Evolutionary conservation across 2,797 vertebrate genomes (phyloP).

Genomic region (Phataginus tricuspis): DNA sequence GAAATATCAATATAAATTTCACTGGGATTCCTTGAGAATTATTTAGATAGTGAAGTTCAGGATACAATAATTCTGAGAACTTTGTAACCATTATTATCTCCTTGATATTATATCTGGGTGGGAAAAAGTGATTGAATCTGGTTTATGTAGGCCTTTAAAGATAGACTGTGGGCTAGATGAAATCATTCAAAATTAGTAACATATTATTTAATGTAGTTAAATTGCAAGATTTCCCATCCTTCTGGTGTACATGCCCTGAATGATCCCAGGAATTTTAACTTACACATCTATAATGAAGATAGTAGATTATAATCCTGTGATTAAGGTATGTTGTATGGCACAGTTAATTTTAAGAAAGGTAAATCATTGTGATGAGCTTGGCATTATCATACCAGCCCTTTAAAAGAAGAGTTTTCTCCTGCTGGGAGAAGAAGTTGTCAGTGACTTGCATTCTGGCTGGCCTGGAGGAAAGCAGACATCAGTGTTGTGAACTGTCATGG

Average conservation of each 20-base stretch:
- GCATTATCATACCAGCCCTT: neutral
- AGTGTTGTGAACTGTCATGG: neutral
- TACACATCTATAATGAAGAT: neutral
- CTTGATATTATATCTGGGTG: neutral
- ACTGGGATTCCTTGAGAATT: neutral
- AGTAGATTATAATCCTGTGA: neutral
- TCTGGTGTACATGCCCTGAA: neutral
- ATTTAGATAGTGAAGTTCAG: constrained; percentile 24
- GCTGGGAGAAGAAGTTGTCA: neutral
- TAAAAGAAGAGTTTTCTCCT: neutral
- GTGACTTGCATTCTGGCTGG: neutral
- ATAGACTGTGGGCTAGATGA: neutral
- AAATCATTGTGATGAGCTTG: neutral
- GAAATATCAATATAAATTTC: neutral
- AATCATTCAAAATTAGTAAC: neutral
- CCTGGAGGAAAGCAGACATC: neutral
- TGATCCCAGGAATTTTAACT: neutral
- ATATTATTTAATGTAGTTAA: neutral
- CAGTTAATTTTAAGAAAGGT: neutral
- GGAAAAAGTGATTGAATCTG: neutral
- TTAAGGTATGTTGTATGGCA: neutral
- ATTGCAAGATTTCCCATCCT: neutral
- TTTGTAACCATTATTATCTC: neutral
- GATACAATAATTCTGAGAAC: neutral
- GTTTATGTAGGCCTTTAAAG: neutral